Base-by-base conservation (phyloP, 2,888 invertebrate genomes). In the Chesias legatella region DNA sequence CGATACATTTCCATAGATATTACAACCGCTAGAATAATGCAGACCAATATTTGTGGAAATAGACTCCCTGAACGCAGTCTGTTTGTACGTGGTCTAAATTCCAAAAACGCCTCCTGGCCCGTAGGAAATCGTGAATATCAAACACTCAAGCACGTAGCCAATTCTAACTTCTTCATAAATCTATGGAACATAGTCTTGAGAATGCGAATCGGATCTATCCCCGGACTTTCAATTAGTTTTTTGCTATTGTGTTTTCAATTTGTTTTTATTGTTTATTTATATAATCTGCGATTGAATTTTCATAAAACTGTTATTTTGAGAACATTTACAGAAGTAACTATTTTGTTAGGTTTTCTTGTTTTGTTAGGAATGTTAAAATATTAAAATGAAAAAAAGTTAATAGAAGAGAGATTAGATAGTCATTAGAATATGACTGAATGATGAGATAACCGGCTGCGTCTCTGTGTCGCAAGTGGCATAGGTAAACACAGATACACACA, bases 41-140 rank as follows among this genome's bases (percentile, higher is more conserved):
- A 67, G 64, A 71, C 63, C 74, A 76, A 77, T 79, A 77, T 79
- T 76, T 70, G 71, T 70, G 68, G 66, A 68, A 75, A 78, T 74
- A 62, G 69, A 75, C 74, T 78, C 66, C 58, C 62, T 36, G 63
- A 63, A 54, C 60, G 65, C 63, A 67, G 70, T 68, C 63, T 66
- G 61, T 57, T 59, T 49, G 61, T 64, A 77, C 75, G 79, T 78
- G 77, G 62, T 69, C 58, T 58, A 66, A 67, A 73, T 76, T 60
- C 64, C 39, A 56, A 73, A 58, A 60, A 71, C 65, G 70, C 70
- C 73, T 67, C 35, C 65, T 61, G 57, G 58, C 59, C 53, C 61
- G 55, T 50, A 60, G 55, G 56, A 51, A 59, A 56, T 58, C 49
- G 56, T 60, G 67, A 70, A 72, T 73, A 69, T 67, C 63, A 67